Evolutionary conservation across 2,797 vertebrate species (phyloP).

Genomic region (Xiphorhynchus erythropygius): DNA sequence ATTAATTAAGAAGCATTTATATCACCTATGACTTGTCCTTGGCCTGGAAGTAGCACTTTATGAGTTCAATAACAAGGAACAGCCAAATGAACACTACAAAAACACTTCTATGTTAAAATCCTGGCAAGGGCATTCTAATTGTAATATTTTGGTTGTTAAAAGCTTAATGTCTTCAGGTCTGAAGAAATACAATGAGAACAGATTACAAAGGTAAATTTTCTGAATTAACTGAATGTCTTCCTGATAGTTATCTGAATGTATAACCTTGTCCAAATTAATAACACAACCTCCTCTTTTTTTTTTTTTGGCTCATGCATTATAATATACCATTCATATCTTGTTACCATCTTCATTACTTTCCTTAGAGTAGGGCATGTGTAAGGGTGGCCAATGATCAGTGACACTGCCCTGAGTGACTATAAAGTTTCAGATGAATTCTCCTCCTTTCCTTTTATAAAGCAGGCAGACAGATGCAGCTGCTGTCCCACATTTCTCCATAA

Average conservation of each 20-base stretch:
- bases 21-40: neutral
- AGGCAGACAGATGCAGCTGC: constrained; percentile 21
- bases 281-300: neutral
- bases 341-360: constrained; percentile 8
- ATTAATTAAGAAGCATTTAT: neutral
- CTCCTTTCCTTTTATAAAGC: constrained; percentile 28
- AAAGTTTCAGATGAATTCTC: constrained; percentile 10
- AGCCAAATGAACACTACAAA: neutral
- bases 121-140: neutral
- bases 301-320: neutral
- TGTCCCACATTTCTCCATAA: neutral
- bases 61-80: neutral
- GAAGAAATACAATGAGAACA: neutral
- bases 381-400: constrained; percentile 6
- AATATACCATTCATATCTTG: neutral
- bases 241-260: neutral
- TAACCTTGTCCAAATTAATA: constrained; percentile 20
- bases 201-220: neutral
- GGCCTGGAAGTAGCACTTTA: neutral
- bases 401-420: neutral
- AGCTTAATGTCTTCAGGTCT: neutral
- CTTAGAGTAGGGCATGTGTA: constrained; percentile 7
- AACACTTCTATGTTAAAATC: neutral
- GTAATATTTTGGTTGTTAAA: neutral
- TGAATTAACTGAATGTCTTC: neutral